Base-by-base conservation (phyloP, 2,797 vertebrate genomes). In the Muscicapa comitata region DNA sequence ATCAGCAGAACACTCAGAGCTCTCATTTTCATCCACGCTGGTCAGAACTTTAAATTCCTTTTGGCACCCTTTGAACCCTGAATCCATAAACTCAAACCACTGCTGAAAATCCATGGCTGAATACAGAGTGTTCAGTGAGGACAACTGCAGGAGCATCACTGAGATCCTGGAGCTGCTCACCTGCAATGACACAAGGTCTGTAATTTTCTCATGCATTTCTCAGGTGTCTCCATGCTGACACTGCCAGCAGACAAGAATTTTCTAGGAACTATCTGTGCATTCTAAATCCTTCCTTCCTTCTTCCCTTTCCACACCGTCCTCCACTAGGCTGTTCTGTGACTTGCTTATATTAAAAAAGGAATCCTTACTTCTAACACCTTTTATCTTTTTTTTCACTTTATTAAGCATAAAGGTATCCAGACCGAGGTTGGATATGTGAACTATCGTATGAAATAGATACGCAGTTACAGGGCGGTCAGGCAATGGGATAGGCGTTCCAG, bases 111-210 rank as follows among this genome's bases (percentile, higher is more conserved):
- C 28, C 7, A 1, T 10, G 13, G 11, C 10, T 4, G 42, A 21
- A 4, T 1, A 8, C 0, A 0, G 42, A 16, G 23, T 0, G 6
- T 8, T 8, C 42, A 11, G 47, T 0, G 17, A 45, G 58, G 58
- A 54, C 25, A 21, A 13, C 43, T 1, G 25, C 59, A 18, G 51
- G 51, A 17, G 43, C 23, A 13, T 7, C 28, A 7, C 31, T 2
- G n/a, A 7, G 23, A 1, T 0, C 5, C 45, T 20, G 53, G 7
- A 26, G 43, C 26, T 28, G 37, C 45, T 51, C 62, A 2, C 7
- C 43, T 17, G 4, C 13, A 45, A 5, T 5, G 2, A 20, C 23
- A 45, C n/a, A 24, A 51, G 28, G 10, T 13, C 63, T 1, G 1
- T 10, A 0, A 12, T 3, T 76, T 47, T 9, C 63, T 33, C 11